A percentile compares a stretch with the other conserved stretches of the same genome.
These are phyloP conservation scores for Trichoplusia ni DNA, from an alignment of 1,140 invertebrate genomes.

Conservation along the genomic window DNA sequence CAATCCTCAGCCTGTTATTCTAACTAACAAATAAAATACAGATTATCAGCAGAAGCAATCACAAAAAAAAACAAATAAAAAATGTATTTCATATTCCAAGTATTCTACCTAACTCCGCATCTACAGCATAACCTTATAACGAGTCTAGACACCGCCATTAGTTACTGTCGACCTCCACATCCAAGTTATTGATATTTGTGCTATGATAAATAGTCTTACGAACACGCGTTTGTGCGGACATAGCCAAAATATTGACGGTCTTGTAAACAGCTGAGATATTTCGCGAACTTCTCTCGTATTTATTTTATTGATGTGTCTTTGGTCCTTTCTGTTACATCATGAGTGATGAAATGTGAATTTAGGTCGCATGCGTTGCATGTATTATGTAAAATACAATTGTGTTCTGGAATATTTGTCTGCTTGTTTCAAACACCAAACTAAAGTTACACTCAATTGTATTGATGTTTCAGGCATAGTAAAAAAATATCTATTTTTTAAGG, in stretches of 20 bases:
- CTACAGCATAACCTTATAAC: conserved; percentile 2
- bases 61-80: not conserved
- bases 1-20: too few species aligned
- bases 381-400: too few species aligned
- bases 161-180: conserved; percentile 54
- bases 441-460: too few species aligned
- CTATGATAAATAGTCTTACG: conserved; percentile 54
- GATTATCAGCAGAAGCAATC: not conserved
- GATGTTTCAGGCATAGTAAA: too few species aligned
- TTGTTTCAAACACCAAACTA: too few species aligned
- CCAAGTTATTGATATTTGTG: conserved; percentile 62
- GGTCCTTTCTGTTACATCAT: too few species aligned
- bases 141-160: conserved; percentile 43
- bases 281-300: conserved; percentile 13
- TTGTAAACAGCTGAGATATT: conserved; percentile 27
- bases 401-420: too few species aligned
- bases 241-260: conserved; percentile 33
- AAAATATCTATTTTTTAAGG: too few species aligned
- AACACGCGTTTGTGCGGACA: conserved; percentile 37
- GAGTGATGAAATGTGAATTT: too few species aligned
- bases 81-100: not conserved
- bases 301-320: conserved; percentile 2
- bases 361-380: too few species aligned
- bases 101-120: conserved; percentile 24
- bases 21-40: not conserved